Conservation (phyloP, 2,113 vertebrate genomes). For the Argyrosomus japonicus region DNA sequence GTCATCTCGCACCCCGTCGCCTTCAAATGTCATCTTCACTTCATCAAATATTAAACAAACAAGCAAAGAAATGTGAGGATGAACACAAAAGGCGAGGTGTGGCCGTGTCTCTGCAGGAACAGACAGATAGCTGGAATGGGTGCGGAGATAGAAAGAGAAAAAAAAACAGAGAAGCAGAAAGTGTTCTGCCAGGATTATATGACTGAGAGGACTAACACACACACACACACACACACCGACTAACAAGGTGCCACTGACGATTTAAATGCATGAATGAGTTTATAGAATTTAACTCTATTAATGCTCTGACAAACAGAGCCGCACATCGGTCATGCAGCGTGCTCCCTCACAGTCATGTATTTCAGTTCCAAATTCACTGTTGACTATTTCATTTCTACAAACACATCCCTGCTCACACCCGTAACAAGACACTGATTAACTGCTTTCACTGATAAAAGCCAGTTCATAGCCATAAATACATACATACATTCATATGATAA, state of each 20-base stretch:
- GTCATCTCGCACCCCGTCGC: neutral
- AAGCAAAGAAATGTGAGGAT: neutral
- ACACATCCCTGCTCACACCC: slow-evolving; percentile 22
- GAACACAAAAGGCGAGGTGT: slow-evolving; percentile 54
- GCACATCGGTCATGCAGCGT: neutral
- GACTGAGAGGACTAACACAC: neutral
- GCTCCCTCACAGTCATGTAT: neutral
- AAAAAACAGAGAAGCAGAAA: neutral
- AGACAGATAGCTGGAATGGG: slow-evolving; percentile 61
- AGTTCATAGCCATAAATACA: too few species aligned
- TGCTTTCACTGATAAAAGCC: neutral
- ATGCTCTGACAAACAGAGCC: neutral
- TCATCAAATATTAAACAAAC: slow-evolving; percentile 24
- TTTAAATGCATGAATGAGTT: slow-evolving; percentile 9
- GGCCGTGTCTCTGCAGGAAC: slow-evolving; percentile 57
- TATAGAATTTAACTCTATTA: neutral
- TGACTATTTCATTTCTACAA: neutral
- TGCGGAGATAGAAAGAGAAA: slow-evolving; percentile 3
- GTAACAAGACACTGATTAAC: neutral
- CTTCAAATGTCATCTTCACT: slow-evolving; percentile 19
- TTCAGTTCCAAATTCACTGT: neutral
- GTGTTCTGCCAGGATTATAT: neutral
- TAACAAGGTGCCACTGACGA: slow-evolving; percentile 1
- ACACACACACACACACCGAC: neutral
- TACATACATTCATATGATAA: neutral